These are phyloP conservation scores for Sitta europaea DNA, from an alignment of 2,113 vertebrate genomes.

Conservation along the genomic window DNA sequence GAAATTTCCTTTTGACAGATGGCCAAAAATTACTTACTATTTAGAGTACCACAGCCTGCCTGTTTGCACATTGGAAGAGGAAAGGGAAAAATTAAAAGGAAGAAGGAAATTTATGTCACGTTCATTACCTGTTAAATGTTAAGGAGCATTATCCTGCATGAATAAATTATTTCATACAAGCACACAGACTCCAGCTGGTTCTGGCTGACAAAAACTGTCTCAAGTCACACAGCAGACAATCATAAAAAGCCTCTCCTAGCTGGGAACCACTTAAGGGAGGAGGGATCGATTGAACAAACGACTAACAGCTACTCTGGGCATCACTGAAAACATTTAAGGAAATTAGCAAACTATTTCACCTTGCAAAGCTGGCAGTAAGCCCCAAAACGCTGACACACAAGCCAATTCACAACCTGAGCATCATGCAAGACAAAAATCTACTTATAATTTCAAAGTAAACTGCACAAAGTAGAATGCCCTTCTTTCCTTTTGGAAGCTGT, in stretches of 20 bases:
- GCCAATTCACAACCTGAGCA: conserved; percentile 38
- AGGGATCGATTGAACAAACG: conserved; percentile 66
- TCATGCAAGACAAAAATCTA: conserved; percentile 4
- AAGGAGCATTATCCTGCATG: conserved; percentile 77
- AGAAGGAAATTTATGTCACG: conserved; percentile 79
- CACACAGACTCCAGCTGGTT: conserved; percentile 68
- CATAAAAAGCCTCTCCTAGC: conserved; percentile 73
- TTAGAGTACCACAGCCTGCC: conserved; percentile 78
- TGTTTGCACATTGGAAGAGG: conserved; percentile 81
- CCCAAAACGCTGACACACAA: conserved; percentile 39
- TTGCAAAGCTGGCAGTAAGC: conserved; percentile 61
- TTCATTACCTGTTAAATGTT: conserved; percentile 85
- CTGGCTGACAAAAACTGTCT: conserved; percentile 68
- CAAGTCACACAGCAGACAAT: conserved; percentile 69
- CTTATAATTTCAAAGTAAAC: conserved; percentile 53
- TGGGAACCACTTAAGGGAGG: conserved; percentile 69
- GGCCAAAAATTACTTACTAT: conserved; percentile 88
- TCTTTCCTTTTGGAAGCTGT: not conserved
- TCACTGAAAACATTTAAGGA: conserved; percentile 71
- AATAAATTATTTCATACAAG: conserved; percentile 80
- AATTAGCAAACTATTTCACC: conserved; percentile 75
- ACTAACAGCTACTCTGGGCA: conserved; percentile 73
- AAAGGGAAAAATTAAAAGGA: conserved; percentile 82
- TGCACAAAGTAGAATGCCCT: conserved; percentile 6
- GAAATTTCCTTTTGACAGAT: conserved; percentile 87